Evolutionary conservation across 2,797 vertebrate species (phyloP).

Genomic region (Sebastiscus tertius): DNA sequence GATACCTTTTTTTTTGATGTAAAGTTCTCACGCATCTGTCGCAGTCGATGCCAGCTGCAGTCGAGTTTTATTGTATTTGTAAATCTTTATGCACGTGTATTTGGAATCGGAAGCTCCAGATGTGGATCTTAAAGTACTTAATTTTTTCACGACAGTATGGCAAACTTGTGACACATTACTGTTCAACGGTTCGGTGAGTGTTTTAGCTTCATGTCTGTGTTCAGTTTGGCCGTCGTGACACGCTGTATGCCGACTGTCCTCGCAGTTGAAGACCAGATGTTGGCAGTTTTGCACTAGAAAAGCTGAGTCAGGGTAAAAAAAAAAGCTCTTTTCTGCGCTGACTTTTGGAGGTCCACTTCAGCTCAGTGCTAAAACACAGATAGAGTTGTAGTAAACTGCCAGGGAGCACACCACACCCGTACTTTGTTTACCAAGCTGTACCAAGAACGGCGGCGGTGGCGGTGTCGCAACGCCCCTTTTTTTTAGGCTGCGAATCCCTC

Average conservation of each 20-base stretch:
- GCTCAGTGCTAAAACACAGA: slow-evolving; percentile 32
- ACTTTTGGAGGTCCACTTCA: slow-evolving; percentile 32
- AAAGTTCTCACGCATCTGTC: slow-evolving; percentile 45
- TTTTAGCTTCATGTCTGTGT: slow-evolving; percentile 36
- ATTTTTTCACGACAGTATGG: slow-evolving; percentile 53
- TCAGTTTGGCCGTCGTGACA: slow-evolving; percentile 35
- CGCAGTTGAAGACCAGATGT: slow-evolving; percentile 47
- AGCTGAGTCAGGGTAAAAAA: slow-evolving; percentile 41
- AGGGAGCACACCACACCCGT: slow-evolving; percentile 50
- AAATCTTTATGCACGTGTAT: slow-evolving; percentile 67
- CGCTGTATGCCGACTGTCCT: slow-evolving; percentile 23
- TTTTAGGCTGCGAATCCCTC: slow-evolving; percentile 23
- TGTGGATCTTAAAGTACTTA: slow-evolving; percentile 52
- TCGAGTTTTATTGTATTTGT: slow-evolving; percentile 57
- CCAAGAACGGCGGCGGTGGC: slow-evolving; percentile 9
- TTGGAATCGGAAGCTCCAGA: slow-evolving; percentile 44
- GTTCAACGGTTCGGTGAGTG: slow-evolving; percentile 24
- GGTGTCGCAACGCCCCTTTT: slow-evolving; percentile 25
- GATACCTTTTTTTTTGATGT: slow-evolving; percentile 17
- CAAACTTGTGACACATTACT: slow-evolving; percentile 33
- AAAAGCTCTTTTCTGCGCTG: slow-evolving; percentile 15
- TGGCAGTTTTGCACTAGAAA: slow-evolving; percentile 64
- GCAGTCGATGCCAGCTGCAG: slow-evolving; percentile 35
- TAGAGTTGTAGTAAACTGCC: slow-evolving; percentile 35
- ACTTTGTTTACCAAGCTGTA: slow-evolving; percentile 59